Evolutionary conservation across 2,888 invertebrate species (phyloP).

Genomic region (Trachelus iudaicus): DNA sequence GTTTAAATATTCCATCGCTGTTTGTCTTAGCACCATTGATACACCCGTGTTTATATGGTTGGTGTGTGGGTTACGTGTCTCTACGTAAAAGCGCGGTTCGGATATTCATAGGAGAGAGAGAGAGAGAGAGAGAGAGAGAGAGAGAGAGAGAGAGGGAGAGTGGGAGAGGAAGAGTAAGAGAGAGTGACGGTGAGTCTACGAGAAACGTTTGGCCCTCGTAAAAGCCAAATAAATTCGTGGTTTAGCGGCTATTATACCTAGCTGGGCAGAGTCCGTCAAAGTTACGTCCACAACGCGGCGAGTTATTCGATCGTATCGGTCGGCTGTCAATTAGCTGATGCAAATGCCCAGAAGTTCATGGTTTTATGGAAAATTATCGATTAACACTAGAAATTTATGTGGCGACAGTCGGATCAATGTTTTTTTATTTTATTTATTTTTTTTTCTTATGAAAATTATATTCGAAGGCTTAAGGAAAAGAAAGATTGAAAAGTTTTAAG

Average conservation of each 20-base stretch:
- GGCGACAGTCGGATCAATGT: not conserved
- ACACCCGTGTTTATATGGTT: not conserved
- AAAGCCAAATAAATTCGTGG: not conserved
- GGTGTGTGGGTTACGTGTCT: not conserved
- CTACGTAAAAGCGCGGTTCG: not conserved
- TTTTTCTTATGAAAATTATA: not conserved
- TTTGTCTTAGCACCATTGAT: constrained; percentile 19
- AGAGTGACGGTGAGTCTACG: not conserved
- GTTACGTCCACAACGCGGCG: not conserved
- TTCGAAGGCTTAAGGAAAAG: not conserved
- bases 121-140: not conserved
- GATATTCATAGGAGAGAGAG: not conserved
- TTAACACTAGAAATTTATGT: not conserved
- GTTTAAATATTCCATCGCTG: constrained; percentile 20
- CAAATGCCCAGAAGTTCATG: constrained; percentile 30
- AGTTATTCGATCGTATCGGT: constrained; percentile 28
- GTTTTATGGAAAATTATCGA: constrained; percentile 24
- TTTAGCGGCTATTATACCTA: not conserved
- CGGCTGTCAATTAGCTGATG: constrained; percentile 29
- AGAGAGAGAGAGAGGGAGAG: not conserved
- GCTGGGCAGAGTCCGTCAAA: not conserved
- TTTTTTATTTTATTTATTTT: not conserved
- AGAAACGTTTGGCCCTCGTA: not conserved
- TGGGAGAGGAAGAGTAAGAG: not conserved
- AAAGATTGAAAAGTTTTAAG: not conserved